Base-by-base conservation (phyloP, 2,797 vertebrate genomes). In the Sebastes variabilis region DNA sequence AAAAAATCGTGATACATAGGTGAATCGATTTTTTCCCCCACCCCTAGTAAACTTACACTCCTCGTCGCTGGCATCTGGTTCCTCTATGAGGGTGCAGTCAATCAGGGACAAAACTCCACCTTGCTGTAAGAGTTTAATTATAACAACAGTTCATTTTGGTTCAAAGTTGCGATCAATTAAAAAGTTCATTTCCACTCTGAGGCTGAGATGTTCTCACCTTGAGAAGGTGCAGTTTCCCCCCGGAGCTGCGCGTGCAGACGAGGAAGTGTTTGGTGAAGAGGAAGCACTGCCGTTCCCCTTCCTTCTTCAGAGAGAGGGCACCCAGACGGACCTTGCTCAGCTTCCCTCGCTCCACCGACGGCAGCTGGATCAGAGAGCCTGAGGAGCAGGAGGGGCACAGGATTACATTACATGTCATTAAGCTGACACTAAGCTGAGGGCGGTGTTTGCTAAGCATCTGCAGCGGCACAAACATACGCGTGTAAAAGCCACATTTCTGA, bases 211-310 rank as follows among this genome's bases (percentile, higher is more conserved):
- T 8, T 67, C 72, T 73, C 95, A 98, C 98, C 97, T 99, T 99
- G 30, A 99, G 97, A 61, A 99, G 96, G 93, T 99, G 98, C 27
- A 99, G 95, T 86, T 99, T 99, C 80, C 98, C 98, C 78, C 98
- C 98, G 3, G 98, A 99, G 92, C 98, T 99, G 91, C 98, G 97
- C 2, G 98, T 99, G 92, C 98, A 99, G 90, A 99, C 97, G 64
- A 99, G 96, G 86, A 99, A 99, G 95, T 99, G 98, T 86, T 99
- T 99, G 85, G 98, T 99, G 90, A 99, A 99, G 85, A 99, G 96
- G 95, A 99, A 99, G 90, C 98, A 99, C 89, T 99, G 98, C 49
- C 98, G 96, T 91, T 99, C 98, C 77, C 98, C 98, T 95, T 99
- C 98, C 92, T 99, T 99, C 95, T 99, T 99, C 92, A 99, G 95